These are phyloP conservation scores for Hesperophylax magnus DNA, from an alignment of 1,140 invertebrate genomes.

Conservation along the genomic window DNA sequence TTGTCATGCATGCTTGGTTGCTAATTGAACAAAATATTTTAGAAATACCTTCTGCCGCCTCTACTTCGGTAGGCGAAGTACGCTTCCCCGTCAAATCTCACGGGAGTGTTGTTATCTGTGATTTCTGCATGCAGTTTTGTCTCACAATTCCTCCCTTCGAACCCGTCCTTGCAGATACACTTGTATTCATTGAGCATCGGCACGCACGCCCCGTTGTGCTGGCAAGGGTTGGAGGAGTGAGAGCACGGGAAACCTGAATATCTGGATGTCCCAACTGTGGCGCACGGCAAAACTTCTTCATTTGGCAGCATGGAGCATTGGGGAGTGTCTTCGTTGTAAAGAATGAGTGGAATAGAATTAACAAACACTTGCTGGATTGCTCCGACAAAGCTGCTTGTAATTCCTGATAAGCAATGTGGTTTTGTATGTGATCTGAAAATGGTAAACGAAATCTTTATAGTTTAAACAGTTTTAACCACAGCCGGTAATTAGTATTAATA, in stretches of 20 bases:
- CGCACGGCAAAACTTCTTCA: constrained; percentile 67
- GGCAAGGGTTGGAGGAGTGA: constrained; percentile 70
- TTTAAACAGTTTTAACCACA: too few species aligned
- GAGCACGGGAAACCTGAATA: constrained; percentile 66
- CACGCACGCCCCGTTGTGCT: constrained; percentile 78
- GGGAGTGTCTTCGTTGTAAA: constrained; percentile 63
- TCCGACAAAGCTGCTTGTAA: constrained; percentile 83
- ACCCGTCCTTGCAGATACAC: constrained; percentile 67
- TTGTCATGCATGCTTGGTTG: too few species aligned
- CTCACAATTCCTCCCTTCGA: constrained; percentile 69
- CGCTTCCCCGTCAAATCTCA: constrained; percentile 69
- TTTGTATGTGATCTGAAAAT: constrained; percentile 76
- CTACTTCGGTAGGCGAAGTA: constrained; percentile 69
- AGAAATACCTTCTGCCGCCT: constrained; percentile 66
- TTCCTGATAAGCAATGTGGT: constrained; percentile 81
- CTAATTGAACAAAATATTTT: not conserved
- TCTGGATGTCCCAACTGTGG: constrained; percentile 66
- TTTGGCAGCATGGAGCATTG: constrained; percentile 66
- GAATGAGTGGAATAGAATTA: constrained; percentile 76
- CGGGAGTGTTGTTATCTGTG: constrained; percentile 65
- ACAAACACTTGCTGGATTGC: constrained; percentile 88
- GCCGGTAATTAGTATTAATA: too few species aligned
- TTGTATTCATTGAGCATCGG: constrained; percentile 72
- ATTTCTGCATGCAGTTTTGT: constrained; percentile 66
- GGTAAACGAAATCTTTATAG: too few species aligned